A percentile compares a stretch with the other conserved stretches of the same genome.
Evolutionary conservation across 2,888 invertebrate genomes (phyloP).

Genomic region (Hydriomena furcata): DNA sequence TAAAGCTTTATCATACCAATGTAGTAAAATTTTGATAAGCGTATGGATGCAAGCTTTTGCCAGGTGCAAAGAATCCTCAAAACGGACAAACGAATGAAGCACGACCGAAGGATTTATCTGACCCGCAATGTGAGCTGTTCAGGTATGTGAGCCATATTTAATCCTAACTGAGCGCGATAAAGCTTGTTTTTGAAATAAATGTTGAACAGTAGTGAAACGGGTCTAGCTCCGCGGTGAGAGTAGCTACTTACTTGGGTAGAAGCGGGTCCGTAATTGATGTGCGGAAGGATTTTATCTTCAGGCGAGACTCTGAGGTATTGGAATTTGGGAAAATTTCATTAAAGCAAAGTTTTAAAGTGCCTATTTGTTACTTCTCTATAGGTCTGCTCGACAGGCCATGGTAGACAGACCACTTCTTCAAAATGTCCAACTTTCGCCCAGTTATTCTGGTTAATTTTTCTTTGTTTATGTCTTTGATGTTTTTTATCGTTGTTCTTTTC

Average conservation of each 20-base stretch:
- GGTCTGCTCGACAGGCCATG: conserved; percentile 18
- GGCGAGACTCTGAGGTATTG: conserved; percentile 26
- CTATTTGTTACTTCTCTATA: conserved; percentile 28
- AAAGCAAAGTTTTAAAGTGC: conserved; percentile 27
- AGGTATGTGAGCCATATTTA: background rate
- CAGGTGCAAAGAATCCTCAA: too few species aligned
- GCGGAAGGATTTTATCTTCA: conserved; percentile 38
- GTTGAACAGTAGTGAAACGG: background rate
- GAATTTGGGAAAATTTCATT: conserved; percentile 27
- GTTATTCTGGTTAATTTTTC: too few species aligned
- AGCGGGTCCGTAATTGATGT: conserved; percentile 39
- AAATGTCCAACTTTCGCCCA: conserved; percentile 15
- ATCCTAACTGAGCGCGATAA: background rate
- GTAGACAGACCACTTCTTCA: conserved; percentile 12
- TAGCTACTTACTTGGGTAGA: conserved; percentile 23
- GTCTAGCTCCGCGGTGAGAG: background rate
- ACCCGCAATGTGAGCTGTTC: too few species aligned
- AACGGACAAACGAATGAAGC: too few species aligned
- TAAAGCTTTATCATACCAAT: too few species aligned
- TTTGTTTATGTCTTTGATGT: too few species aligned
- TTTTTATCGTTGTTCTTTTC: too few species aligned
- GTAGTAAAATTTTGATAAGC: too few species aligned
- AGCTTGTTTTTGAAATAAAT: background rate
- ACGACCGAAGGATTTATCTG: too few species aligned
- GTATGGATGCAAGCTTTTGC: too few species aligned